phyloP scores from a whole-genome alignment of 2,888 invertebrate genomes.

The Eubasilissa splendida region DNA sequence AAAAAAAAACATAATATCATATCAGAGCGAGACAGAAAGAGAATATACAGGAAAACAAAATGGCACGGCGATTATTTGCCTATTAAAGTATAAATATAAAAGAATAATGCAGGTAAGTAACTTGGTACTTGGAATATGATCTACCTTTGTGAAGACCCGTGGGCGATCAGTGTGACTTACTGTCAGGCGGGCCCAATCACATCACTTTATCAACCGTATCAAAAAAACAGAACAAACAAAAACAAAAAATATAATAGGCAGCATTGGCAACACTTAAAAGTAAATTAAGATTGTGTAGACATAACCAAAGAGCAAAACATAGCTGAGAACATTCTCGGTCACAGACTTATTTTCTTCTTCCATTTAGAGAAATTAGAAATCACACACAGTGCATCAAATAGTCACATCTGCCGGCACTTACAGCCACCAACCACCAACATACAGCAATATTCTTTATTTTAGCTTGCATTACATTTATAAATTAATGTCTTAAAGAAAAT shows the following conservation, averaged over 20 bases:
- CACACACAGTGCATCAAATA: too few species aligned
- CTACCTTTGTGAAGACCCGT: slow-evolving; percentile 57
- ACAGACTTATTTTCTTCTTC: too few species aligned
- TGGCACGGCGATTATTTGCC: slow-evolving; percentile 53
- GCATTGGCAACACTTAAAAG: slow-evolving; percentile 25
- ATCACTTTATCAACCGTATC: slow-evolving; percentile 58
- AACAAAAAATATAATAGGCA: slow-evolving; percentile 57
- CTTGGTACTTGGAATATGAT: slow-evolving; percentile 57
- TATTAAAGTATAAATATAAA: slow-evolving; percentile 42
- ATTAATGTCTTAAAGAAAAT: too few species aligned
- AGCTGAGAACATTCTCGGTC: not conserved
- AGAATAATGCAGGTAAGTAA: slow-evolving; percentile 58
- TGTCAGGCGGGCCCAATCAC: slow-evolving; percentile 56
- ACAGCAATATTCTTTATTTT: too few species aligned
- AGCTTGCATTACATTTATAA: too few species aligned
- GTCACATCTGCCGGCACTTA: too few species aligned
- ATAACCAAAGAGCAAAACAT: too few species aligned
- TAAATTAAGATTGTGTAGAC: too few species aligned
- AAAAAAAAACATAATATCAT: slow-evolving; percentile 51
- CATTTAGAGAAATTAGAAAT: too few species aligned
- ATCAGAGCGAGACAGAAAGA: slow-evolving; percentile 57
- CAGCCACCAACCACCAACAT: too few species aligned
- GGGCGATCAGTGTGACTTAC: slow-evolving; percentile 56
- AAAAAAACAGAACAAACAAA: slow-evolving; percentile 57
- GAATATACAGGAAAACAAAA: slow-evolving; percentile 56